These are phyloP conservation scores for Bos taurus DNA, from an alignment of 2,113 vertebrate species.

Conservation along the genomic window DNA sequence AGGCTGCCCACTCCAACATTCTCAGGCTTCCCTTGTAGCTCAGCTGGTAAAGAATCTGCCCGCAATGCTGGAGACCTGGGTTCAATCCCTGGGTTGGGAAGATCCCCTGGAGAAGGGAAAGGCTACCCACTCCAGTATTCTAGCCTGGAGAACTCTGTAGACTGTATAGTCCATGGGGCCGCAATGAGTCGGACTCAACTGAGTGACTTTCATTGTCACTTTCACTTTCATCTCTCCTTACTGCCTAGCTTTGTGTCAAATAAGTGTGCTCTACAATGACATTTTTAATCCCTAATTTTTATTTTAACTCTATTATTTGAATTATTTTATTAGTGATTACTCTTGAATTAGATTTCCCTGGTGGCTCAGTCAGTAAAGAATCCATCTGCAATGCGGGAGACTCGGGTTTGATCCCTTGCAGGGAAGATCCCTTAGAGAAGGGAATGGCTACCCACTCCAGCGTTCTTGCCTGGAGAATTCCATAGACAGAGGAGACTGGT, in stretches of 20 bases:
- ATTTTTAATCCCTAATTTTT: background rate
- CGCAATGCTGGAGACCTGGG: accelerated
- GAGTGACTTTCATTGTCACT: background rate
- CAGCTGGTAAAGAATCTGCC: background rate
- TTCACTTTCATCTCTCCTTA: background rate
- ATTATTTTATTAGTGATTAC: background rate
- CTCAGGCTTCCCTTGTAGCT: background rate
- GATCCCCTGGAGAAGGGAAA: background rate
- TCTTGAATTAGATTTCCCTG: background rate
- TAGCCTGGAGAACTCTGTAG: background rate
- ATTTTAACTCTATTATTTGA: background rate
- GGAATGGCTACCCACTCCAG: background rate
- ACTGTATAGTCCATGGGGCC: background rate
- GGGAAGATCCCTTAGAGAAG: background rate
- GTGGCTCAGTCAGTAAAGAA: background rate
- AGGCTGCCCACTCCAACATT: background rate
- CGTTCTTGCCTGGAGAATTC: background rate
- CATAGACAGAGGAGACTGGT: background rate
- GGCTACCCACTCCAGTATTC: background rate
- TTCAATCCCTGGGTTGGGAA: background rate
- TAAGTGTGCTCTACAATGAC: background rate
- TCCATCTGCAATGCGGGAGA: background rate
- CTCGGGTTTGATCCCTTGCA: background rate
- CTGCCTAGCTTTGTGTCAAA: background rate
- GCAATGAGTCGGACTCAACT: background rate